Evolutionary conservation across 2,113 vertebrate genomes (phyloP), one percentile per base, ranked within the genome.

Genomic region (Caracal caracal): DNA sequence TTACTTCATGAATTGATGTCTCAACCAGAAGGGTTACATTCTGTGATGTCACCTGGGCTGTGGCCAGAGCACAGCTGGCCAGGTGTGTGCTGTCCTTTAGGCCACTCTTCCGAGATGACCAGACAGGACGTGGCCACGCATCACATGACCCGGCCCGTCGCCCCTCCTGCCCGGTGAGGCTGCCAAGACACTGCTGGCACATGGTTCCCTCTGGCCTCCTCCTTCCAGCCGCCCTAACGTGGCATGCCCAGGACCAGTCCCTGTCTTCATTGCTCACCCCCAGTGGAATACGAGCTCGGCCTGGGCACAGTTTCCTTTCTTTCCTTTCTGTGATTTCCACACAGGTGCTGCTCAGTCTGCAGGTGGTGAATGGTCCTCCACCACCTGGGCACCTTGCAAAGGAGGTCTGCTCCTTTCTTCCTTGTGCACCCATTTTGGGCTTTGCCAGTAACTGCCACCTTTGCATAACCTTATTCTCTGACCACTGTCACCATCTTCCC

Each of bases 91-190:
- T 3, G 11, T 56, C 16, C 16, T 53, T 63, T 10, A n/a, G 26
- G 19, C 17, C 51, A 17, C n/a, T 16, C 13, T 8, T 59, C 30
- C 4, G 3, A 76, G 73, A 30, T 17, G 73, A 16, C 40, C 3
- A 4, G 40, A 47, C 17, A 43, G 73, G 20, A 70, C 30, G n/a
- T 8, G 16, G 35, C 20, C 12, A 4, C 10, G 49, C 40, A 12
- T 65, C 16, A 3, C 6, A 15, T 1, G 10, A 8, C 9, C 37
- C 1, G 1, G 30, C 22, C 20, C 28, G 13, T 3, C 1, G 30
- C 22, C 40, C 76, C 59, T 65, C 37, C 6, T 7, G 20, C n/a
- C 59, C 12, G 0, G 28, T 0, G 3, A 20, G n/a, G 30, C 35
- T 20, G 15, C 30, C 1, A 37, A 51, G 12, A 40, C 16, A 43